phyloP scores from a whole-genome alignment of 2,113 vertebrate species.

The Neodontobutis hainanensis region DNA sequence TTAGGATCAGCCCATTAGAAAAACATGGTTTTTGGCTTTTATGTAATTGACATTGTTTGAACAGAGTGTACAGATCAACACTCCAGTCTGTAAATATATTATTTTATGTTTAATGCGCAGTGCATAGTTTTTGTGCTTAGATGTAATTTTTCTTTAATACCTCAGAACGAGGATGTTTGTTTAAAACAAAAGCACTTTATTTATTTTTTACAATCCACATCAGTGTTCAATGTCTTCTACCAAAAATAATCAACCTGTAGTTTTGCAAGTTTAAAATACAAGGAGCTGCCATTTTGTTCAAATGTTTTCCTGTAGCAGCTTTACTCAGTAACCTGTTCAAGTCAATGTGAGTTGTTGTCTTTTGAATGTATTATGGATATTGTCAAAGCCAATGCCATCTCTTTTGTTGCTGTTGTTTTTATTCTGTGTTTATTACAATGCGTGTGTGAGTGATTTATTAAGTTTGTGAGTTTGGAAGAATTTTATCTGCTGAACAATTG shows the following conservation, averaged over 20 bases:
- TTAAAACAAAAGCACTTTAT: constrained; percentile 95
- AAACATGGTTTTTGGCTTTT: constrained; percentile 57
- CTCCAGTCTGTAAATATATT: constrained; percentile 80
- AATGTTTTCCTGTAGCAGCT: constrained; percentile 45
- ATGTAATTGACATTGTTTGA: constrained; percentile 39
- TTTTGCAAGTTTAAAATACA: constrained; percentile 25
- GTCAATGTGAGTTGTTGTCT: constrained; percentile 60
- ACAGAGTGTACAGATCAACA: constrained; percentile 34
- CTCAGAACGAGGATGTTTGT: constrained; percentile 82
- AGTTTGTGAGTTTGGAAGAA: constrained; percentile 33
- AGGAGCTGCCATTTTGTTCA: constrained; percentile 38
- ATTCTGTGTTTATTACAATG: constrained; percentile 57
- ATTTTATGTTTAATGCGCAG: constrained; percentile 80
- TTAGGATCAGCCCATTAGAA: constrained; percentile 11
- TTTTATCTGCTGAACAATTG: constrained; percentile 34
- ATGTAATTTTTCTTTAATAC: constrained; percentile 81
- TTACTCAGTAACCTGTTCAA: constrained; percentile 35
- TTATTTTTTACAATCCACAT: constrained; percentile 80
- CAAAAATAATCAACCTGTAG: constrained; percentile 34
- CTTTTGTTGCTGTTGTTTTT: constrained; percentile 47
- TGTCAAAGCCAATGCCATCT: constrained; percentile 51
- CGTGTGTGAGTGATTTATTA: constrained; percentile 3
- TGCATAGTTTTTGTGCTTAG: constrained; percentile 79
- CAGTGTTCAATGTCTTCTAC: constrained; percentile 73
- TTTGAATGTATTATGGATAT: constrained; percentile 69